These are phyloP conservation scores for Drosophila affinis DNA, from an alignment of 2,888 invertebrate genomes.

Conservation along the genomic window DNA sequence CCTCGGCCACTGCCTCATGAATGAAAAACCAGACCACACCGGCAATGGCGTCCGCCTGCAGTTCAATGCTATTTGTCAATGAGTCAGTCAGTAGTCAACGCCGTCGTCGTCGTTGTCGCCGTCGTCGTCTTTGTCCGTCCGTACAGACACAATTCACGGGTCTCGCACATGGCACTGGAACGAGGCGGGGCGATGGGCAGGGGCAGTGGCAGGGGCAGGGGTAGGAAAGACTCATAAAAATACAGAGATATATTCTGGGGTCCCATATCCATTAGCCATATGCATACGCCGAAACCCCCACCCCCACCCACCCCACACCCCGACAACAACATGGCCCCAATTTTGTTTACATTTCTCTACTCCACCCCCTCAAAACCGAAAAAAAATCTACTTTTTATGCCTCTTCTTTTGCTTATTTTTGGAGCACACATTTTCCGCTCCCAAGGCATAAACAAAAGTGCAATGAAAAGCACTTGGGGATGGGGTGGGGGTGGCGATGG, in stretches of 20 bases:
- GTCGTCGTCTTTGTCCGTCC: conserved; percentile 7
- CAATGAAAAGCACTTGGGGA: conserved; percentile 14
- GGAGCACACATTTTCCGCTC: conserved; percentile 4
- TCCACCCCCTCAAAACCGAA: not conserved
- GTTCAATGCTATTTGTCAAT: conserved; percentile 77
- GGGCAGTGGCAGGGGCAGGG: too few relatives aligned
- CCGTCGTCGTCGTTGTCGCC: not conserved
- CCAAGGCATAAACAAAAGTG: conserved; percentile 36
- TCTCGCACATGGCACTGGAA: conserved; percentile 6
- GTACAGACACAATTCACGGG: not conserved
- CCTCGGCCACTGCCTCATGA: conserved; percentile 43
- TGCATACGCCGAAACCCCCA: conserved; percentile 22
- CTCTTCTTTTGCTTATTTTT: conserved; percentile 6
- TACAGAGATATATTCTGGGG: conserved; percentile 34
- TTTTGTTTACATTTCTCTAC: conserved; percentile 37
- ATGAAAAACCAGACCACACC: conserved; percentile 57
- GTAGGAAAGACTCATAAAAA: conserved; percentile 36
- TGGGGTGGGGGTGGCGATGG: not conserved
- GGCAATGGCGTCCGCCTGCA: conserved; percentile 53
- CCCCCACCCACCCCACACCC: conserved; percentile 21
- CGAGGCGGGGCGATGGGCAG: not conserved
- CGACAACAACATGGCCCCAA: conserved; percentile 38
- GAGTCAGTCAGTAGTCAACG: conserved; percentile 65
- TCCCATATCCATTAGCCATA: conserved; percentile 52
- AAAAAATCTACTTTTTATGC: conserved; percentile 15